Evolutionary conservation across 2,888 invertebrate genomes (phyloP), one percentile per base, ranked within the genome.

Genomic region (Panzeria rudis): DNA sequence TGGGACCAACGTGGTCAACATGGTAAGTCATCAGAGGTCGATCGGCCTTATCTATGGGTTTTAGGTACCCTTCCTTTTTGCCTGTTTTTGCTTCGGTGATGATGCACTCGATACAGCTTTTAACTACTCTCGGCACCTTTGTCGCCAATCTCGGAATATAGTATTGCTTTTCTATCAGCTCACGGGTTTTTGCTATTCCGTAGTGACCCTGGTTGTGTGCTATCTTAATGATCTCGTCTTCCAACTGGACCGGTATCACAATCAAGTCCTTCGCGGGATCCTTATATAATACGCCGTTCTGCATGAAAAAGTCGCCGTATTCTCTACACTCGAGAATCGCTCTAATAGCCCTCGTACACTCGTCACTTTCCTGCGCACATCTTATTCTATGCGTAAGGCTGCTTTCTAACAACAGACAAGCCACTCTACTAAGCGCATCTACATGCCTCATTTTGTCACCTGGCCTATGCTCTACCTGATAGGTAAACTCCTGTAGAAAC

Each of bases 241-340:
- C 56, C 17, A 56, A 9, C 56, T 56, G 56, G 29, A 8, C n/a
- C 17, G 29, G 56, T 29, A 56, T 17, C 2, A 56, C 56, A 3
- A 56, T 32, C n/a, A 56, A 32, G 8, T 56, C 56, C 56, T 56
- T 56, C 8, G 32, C 8, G 29, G 32, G 56, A 56, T 56, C 56
- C 32, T 56, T 29, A 17, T 8, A 56, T 11, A 56, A 4, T 9
- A 56, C 32, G 0, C 56, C 56, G 9, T 32, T 29, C n/a, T n/a
- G n/a, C n/a, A n/a, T n/a, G n/a, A n/a, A n/a, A n/a, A n/a, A n/a
- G n/a, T n/a, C n/a, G n/a, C n/a, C n/a, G n/a, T n/a, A n/a, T n/a
- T n/a, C n/a, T n/a, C n/a, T n/a, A n/a, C n/a, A n/a, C n/a, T n/a
- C n/a, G n/a, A n/a, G n/a, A n/a, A n/a, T n/a, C n/a, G n/a, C n/a